A percentile compares a stretch with the other conserved stretches of the same genome.
These are phyloP conservation scores for Muschampia plurimacula DNA, from an alignment of 2,888 invertebrate species.

Conservation along the genomic window DNA sequence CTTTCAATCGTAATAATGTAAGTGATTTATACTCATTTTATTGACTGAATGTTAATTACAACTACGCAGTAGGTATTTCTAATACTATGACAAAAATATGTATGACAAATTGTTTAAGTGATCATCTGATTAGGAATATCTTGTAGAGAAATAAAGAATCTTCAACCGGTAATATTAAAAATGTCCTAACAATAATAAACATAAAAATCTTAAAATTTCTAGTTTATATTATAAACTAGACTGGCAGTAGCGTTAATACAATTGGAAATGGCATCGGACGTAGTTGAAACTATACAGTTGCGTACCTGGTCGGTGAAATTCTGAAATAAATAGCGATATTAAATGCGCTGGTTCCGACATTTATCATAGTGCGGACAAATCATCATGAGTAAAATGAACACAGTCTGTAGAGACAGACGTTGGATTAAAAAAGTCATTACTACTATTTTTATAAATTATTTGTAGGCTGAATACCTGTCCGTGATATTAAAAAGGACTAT, in stretches of 20 bases:
- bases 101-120: too few relatives aligned
- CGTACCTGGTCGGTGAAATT: constrained; percentile 15
- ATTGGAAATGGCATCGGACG: constrained; percentile 15
- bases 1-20: not conserved
- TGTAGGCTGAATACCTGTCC: constrained; percentile 29
- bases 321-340: constrained; percentile 36
- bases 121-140: too few relatives aligned
- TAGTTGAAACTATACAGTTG: not conserved
- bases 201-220: not conserved
- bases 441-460: constrained; percentile 36
- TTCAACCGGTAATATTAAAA: not conserved
- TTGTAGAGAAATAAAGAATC: too few relatives aligned
- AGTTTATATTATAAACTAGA: not conserved
- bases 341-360: constrained; percentile 28
- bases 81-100: too few relatives aligned
- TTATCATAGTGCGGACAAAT: constrained; percentile 38
- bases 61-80: too few relatives aligned
- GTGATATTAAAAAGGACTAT: constrained; percentile 36
- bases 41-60: not conserved
- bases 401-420: constrained; percentile 32
- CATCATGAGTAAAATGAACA: constrained; percentile 39
- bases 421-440: constrained; percentile 37
- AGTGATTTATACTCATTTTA: not conserved
- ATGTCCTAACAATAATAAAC: not conserved
- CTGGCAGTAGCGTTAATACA: constrained; percentile 14